These are phyloP conservation scores for Mohoua ochrocephala DNA, from an alignment of 2,113 vertebrate genomes.

Conservation along the genomic window DNA sequence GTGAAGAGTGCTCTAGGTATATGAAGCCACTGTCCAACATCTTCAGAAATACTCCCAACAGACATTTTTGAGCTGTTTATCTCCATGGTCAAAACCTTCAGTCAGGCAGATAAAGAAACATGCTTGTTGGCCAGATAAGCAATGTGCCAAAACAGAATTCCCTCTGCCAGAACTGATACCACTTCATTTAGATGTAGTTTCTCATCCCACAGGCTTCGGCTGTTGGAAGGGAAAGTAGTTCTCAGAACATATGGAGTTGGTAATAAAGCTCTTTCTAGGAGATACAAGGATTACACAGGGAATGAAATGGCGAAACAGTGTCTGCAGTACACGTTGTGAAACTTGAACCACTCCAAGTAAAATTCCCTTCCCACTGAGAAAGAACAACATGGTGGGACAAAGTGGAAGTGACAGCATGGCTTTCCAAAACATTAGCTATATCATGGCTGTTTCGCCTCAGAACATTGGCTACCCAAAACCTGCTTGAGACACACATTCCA, in stretches of 20 bases:
- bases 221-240: slow-evolving; percentile 33
- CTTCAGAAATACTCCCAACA: too few species aligned
- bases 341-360: background rate
- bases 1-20: background rate
- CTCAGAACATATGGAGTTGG: slow-evolving; percentile 44
- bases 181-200: background rate
- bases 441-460: background rate
- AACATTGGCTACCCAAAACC: background rate
- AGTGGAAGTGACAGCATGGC: background rate
- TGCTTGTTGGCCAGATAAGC: background rate
- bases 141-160: slow-evolving; percentile 41
- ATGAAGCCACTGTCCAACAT: background rate
- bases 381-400: background rate
- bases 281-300: slow-evolving; percentile 31
- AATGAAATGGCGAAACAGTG: background rate
- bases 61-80: background rate
- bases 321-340: background rate
- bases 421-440: background rate
- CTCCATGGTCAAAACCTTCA: background rate
- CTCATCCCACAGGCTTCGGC: background rate
- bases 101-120: background rate
- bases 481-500: background rate
- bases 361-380: slow-evolving; percentile 10
- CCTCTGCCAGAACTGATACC: slow-evolving; percentile 12
- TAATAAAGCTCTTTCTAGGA: slow-evolving; percentile 52